Conservation (phyloP, 2,113 vertebrate species). For the Microtus richardsoni region DNA sequence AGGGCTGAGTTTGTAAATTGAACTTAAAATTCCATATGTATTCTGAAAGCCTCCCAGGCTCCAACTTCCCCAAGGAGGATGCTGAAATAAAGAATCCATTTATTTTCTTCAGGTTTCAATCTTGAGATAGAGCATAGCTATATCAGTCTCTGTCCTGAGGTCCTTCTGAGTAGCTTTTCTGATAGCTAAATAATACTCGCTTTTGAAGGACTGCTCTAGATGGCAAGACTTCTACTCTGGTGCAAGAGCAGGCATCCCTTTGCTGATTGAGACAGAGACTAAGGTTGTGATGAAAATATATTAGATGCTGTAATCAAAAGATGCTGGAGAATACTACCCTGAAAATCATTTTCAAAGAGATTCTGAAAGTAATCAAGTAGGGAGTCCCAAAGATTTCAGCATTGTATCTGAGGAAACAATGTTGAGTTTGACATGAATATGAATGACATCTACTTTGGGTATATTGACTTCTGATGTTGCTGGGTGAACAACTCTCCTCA, state of each 20-base stretch:
- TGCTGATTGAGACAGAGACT: neutral
- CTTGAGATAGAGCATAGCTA: neutral
- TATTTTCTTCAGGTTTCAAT: neutral
- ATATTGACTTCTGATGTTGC: neutral
- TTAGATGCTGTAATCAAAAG: neutral
- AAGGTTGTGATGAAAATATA: neutral
- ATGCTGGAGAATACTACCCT: neutral
- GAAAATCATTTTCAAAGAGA: constrained; percentile 48
- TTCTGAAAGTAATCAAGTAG: neutral
- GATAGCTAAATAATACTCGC: neutral
- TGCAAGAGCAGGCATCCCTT: neutral
- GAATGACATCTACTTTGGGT: neutral
- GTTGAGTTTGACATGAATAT: neutral
- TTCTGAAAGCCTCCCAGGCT: neutral
- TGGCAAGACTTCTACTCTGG: neutral
- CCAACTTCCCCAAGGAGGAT: neutral
- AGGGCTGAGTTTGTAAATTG: neutral
- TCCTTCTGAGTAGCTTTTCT: neutral
- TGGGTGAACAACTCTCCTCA: neutral
- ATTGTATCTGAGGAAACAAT: neutral
- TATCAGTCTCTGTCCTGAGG: neutral
- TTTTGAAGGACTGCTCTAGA: neutral
- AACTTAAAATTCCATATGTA: neutral
- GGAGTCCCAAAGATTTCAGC: neutral
- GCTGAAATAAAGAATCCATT: neutral